Base-by-base conservation (phyloP, 1,140 invertebrate species). In the Scaptomyza hsui region DNA sequence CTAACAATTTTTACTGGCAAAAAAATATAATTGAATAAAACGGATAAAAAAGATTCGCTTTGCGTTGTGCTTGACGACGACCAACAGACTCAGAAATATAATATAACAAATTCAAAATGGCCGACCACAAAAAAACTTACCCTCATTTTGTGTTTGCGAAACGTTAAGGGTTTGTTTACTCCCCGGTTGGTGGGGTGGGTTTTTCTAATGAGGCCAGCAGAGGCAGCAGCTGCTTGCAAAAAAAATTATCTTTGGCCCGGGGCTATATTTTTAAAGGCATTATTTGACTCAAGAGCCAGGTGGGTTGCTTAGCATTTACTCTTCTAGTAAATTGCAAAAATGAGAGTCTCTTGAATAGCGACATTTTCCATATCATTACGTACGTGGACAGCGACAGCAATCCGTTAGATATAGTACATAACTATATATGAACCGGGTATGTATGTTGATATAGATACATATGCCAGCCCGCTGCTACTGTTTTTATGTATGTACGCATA, bases 91-190 rank as follows among this genome's bases (percentile, higher is more conserved):
- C 19, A 24, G 32, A 62, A 26, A 56, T 18, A 39, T 35, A 73
- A 73, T 62, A 59, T 49, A 72, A 71, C 37, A 72, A 86, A 68
- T 85, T 78, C 80, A 88, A 86, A 86, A 86, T 86, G 81, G 81
- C 81, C 78, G 81, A 56, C 37, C 35, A n/a, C 45, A 35, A 10
- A 68, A 29, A 62, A 60, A 72, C 70, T 88, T 78, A 86, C 81
- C 81, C 81, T 74, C 63, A 59, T 86, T 64, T 49, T 48, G 69
- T 51, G 56, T 37, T n/a, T n/a, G 39, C 55, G n/a, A 5, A 35
- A 18, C 45, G 48, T 78, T 81, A 88, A 73, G 81, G 81, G 81
- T 85, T 77, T 45, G 53, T 72, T 72, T 71, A 32, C n/a, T n/a
- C 4, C 26, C 13, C 9, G 35, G 26, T 21, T 15, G 10, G 10